These are phyloP conservation scores for Graptemys geographica DNA, from an alignment of 2,797 vertebrate genomes.

Conservation along the genomic window DNA sequence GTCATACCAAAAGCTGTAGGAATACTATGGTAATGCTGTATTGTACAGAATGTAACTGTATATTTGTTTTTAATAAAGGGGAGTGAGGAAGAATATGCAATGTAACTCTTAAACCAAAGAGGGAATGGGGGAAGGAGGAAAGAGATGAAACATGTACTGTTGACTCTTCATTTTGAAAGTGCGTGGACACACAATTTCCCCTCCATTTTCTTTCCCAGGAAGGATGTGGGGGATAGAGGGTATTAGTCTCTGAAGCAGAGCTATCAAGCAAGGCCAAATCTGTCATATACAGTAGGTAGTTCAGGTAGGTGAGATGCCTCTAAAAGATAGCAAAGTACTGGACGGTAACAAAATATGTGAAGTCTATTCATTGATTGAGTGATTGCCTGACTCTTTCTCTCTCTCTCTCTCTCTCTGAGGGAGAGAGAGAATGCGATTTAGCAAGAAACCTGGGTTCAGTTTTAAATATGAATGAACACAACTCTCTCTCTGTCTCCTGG, in stretches of 20 bases:
- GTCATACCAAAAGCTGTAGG: neutral
- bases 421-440: neutral
- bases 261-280: neutral
- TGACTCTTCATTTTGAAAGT: neutral
- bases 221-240: neutral
- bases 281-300: neutral
- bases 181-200: neutral
- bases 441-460: neutral
- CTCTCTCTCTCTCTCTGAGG: neutral
- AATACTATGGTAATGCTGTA: neutral
- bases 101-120: neutral
- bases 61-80: neutral
- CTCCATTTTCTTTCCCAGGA: neutral
- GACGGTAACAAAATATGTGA: neutral
- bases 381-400: neutral
- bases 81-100: neutral
- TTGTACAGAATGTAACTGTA: neutral
- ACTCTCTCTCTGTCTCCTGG: neutral
- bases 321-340: neutral
- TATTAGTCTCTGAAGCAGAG: neutral
- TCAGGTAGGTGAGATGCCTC: neutral
- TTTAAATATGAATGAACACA: neutral
- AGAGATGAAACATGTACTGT: neutral
- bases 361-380: neutral
- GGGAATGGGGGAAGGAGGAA: neutral